Conservation (phyloP, 2,888 invertebrate genomes). For the Dascillus cervinus region DNA sequence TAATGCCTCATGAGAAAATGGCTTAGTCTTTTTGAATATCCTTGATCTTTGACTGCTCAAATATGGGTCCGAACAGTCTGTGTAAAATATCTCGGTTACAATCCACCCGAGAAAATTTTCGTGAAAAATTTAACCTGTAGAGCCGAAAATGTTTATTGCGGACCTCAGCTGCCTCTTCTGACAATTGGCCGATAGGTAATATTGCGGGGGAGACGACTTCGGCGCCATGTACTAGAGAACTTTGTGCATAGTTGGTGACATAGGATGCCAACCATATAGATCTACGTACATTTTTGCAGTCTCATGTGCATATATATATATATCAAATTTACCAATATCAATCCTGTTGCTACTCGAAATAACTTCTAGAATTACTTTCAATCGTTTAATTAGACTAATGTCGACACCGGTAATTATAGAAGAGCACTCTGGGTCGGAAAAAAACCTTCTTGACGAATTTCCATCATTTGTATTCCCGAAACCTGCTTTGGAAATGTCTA, state of each 20-base stretch:
- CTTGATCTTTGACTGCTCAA: too few relatives aligned
- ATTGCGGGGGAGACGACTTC: not conserved
- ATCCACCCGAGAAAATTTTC: conserved; percentile 19
- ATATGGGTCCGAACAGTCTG: too few relatives aligned
- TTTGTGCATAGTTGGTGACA: conserved; percentile 31
- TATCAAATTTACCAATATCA: conserved; percentile 1
- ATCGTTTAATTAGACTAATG: too few relatives aligned
- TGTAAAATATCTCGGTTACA: conserved; percentile 1
- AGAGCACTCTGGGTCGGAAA: conserved; percentile 4
- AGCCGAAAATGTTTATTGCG: conserved; percentile 24
- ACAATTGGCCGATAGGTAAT: conserved; percentile 25
- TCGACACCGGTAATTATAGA: conserved; percentile 3
- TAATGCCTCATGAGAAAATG: too few relatives aligned
- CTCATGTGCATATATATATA: conserved; percentile 6
- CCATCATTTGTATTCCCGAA: too few relatives aligned
- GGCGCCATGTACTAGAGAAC: conserved; percentile 27
- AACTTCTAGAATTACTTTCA: conserved; percentile 11
- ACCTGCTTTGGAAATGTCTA: conserved; percentile 12
- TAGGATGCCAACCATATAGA: conserved; percentile 24
- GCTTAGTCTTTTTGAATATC: too few relatives aligned
- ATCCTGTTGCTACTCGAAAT: conserved; percentile 10
- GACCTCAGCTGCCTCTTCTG: conserved; percentile 22
- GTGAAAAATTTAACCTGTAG: conserved; percentile 16
- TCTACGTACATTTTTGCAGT: conserved; percentile 26
- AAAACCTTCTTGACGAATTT: not conserved